Evolutionary conservation across 1,140 invertebrate species (phyloP).

Genomic region (Asobara japonica): DNA sequence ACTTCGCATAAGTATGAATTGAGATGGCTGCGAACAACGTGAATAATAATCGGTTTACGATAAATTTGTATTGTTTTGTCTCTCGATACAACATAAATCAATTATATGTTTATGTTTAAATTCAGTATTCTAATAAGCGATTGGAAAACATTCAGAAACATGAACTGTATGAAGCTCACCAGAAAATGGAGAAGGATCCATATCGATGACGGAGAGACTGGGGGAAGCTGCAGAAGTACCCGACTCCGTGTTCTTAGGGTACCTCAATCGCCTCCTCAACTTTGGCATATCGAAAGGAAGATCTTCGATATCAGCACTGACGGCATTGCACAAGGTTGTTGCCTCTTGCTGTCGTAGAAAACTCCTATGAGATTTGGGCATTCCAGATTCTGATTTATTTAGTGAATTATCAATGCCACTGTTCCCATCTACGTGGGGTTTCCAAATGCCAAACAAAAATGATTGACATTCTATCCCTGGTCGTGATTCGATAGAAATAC

Average conservation of each 20-base stretch:
- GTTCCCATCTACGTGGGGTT: conserved; percentile 62
- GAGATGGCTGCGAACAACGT: too few species aligned
- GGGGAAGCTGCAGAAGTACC: conserved; percentile 81
- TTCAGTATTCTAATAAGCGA: too few species aligned
- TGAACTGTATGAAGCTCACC: conserved; percentile 48
- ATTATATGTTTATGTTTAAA: too few species aligned
- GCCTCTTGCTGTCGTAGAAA: conserved; percentile 67
- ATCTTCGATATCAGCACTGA: conserved; percentile 79
- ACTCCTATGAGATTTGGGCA: conserved; percentile 85
- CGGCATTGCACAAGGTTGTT: conserved; percentile 76
- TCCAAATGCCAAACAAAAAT: conserved; percentile 69
- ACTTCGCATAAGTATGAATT: too few species aligned
- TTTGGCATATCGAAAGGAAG: conserved; percentile 92
- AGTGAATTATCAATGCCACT: conserved; percentile 65
- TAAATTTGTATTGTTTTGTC: too few species aligned
- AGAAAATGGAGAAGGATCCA: conserved; percentile 68
- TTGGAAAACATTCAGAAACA: too few species aligned
- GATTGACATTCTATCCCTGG: conserved; percentile 75
- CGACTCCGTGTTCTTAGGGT: conserved; percentile 70
- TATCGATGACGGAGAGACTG: conserved; percentile 79
- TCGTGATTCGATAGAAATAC: conserved; percentile 83
- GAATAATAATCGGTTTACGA: too few species aligned
- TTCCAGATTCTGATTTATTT: conserved; percentile 81
- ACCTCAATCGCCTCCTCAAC: conserved; percentile 75
- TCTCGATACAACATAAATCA: too few species aligned